Percentiles rank a stretch among this genome's conserved stretches.
phyloP scores from a whole-genome alignment of 2,797 vertebrate genomes.

The Esox lucius region DNA sequence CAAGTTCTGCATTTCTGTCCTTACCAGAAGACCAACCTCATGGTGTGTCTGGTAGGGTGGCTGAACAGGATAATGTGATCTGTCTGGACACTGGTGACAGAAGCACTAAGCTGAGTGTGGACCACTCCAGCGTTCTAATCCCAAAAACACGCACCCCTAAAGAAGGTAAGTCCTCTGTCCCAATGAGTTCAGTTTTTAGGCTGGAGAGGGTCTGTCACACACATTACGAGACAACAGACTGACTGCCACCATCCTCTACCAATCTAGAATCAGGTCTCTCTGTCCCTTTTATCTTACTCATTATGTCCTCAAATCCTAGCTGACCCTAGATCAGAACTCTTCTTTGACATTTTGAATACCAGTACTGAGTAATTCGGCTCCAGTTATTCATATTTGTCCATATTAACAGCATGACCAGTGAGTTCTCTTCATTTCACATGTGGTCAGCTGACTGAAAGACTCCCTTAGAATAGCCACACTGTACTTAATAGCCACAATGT shows the following conservation, averaged over 20 bases:
- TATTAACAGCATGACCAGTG: too few relatives aligned
- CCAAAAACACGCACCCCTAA: constrained; percentile 35
- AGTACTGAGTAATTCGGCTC: too few relatives aligned
- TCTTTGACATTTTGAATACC: too few relatives aligned
- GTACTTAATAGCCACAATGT: too few relatives aligned
- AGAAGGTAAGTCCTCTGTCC: constrained; percentile 49
- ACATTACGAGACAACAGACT: background rate
- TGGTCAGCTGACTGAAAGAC: too few relatives aligned
- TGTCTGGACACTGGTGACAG: constrained; percentile 78
- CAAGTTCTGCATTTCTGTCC: background rate
- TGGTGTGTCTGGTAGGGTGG: constrained; percentile 58
- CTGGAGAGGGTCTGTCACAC: background rate
- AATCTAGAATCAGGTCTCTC: too few relatives aligned
- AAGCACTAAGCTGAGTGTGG: constrained; percentile 56
- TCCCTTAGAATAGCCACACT: too few relatives aligned
- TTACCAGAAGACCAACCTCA: constrained; percentile 79
- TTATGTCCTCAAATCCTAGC: too few relatives aligned
- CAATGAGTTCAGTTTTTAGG: background rate
- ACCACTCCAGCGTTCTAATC: constrained; percentile 67
- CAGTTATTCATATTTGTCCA: too few relatives aligned
- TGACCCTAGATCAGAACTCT: too few relatives aligned
- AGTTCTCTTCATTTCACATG: too few relatives aligned
- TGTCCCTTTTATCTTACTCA: background rate
- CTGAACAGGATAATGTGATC: constrained; percentile 73
- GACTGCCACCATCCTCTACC: background rate